Evolutionary conservation across 2,797 vertebrate species (phyloP).

Genomic region (Eremophila alpestris): DNA sequence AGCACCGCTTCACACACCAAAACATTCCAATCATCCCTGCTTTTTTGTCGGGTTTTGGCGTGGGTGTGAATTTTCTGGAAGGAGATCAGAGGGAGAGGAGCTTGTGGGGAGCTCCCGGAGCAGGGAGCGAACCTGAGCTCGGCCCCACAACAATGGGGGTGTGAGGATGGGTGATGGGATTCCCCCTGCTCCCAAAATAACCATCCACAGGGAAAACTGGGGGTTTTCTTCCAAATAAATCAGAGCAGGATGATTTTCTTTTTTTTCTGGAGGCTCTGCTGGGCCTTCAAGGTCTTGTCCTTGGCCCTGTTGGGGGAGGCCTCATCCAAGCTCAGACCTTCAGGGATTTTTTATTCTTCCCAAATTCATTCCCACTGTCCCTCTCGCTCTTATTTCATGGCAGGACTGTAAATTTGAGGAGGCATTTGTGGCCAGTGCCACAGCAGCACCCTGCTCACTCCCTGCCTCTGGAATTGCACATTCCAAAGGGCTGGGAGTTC

Average conservation of each 20-base stretch:
- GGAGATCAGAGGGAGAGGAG: rapidly evolving
- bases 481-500: background rate
- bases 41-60: background rate
- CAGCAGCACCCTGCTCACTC: background rate
- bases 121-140: rapidly evolving
- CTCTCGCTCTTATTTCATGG: background rate
- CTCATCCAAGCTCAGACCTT: background rate
- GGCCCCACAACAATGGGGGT: rapidly evolving
- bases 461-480: background rate
- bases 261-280: background rate
- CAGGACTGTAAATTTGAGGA: background rate
- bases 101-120: rapidly evolving
- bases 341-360: background rate
- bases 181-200: background rate
- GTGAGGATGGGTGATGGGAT: rapidly evolving
- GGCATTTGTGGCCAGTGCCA: background rate
- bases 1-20: background rate
- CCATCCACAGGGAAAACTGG: background rate
- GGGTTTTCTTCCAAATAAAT: background rate
- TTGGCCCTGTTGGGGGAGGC: background rate
- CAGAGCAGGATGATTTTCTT: background rate
- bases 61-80: background rate
- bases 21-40: background rate
- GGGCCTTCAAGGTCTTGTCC: rapidly evolving
- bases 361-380: background rate